Evolutionary conservation across 2,888 invertebrate species (phyloP).

Genomic region (Phortica magna): DNA sequence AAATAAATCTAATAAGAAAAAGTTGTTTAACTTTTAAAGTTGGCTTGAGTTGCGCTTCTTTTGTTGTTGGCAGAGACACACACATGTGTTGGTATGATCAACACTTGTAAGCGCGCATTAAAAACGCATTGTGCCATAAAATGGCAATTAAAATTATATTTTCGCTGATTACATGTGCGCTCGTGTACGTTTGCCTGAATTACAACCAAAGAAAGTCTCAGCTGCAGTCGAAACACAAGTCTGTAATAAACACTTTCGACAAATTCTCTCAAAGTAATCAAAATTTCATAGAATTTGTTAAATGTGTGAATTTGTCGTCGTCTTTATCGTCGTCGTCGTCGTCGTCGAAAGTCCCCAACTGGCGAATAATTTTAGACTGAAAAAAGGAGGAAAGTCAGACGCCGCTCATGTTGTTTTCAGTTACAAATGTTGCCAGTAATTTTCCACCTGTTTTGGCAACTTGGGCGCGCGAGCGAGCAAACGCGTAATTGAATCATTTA

Average conservation of each 20-base stretch:
- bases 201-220: background rate
- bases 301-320: constrained; percentile 32
- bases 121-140: constrained; percentile 65
- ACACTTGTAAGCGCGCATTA: constrained; percentile 50
- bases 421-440: constrained; percentile 3
- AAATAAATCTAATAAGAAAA: background rate
- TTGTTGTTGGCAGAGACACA: constrained; percentile 47
- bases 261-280: constrained; percentile 54
- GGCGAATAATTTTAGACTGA: constrained; percentile 31
- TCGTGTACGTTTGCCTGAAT: constrained; percentile 2
- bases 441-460: constrained; percentile 54
- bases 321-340: constrained; percentile 27
- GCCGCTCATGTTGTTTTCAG: background rate
- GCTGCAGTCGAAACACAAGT: constrained; percentile 41
- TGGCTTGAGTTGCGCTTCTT: background rate
- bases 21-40: constrained; percentile 34
- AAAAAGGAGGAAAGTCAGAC: background rate
- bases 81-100: constrained; percentile 31
- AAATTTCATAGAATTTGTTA: constrained; percentile 62
- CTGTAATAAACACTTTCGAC: constrained; percentile 41
- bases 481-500: constrained; percentile 69
- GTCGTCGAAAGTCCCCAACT: background rate
- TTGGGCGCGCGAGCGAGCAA: background rate
- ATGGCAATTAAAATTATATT: constrained; percentile 72
- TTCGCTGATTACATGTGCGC: constrained; percentile 65